Conservation (phyloP, 1,140 invertebrate species). For the Tribolium madens region DNA sequence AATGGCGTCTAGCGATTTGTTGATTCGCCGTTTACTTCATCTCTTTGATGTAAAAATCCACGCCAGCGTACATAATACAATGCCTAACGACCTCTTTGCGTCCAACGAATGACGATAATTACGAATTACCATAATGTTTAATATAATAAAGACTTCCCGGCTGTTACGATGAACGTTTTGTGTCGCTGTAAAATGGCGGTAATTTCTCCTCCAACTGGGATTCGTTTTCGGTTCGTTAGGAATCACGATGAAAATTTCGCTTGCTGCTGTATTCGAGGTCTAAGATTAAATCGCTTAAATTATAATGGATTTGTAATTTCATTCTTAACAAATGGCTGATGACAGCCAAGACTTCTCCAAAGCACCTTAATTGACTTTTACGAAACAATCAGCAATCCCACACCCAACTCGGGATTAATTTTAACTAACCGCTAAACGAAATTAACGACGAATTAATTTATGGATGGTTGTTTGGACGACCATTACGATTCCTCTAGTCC, state of each 20-base stretch:
- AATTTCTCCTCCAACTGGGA: slow-evolving; percentile 54
- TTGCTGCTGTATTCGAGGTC: slow-evolving; percentile 55
- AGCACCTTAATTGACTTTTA: slow-evolving; percentile 54
- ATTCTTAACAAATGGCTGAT: slow-evolving; percentile 49
- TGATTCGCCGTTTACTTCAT: slow-evolving; percentile 48
- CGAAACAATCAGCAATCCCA: slow-evolving; percentile 49
- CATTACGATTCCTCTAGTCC: not conserved
- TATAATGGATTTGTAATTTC: slow-evolving; percentile 60
- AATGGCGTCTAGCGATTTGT: slow-evolving; percentile 8
- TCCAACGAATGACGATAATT: slow-evolving; percentile 54
- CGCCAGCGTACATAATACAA: slow-evolving; percentile 36
- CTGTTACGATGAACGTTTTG: slow-evolving; percentile 50
- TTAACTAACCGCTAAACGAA: not conserved
- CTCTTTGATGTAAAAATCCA: slow-evolving; percentile 44
- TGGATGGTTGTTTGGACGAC: not conserved
- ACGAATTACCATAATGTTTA: slow-evolving; percentile 58
- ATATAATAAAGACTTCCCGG: slow-evolving; percentile 56
- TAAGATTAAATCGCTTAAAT: slow-evolving; percentile 60
- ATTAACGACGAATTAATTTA: not conserved
- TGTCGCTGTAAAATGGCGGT: slow-evolving; percentile 60
- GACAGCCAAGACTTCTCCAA: slow-evolving; percentile 42
- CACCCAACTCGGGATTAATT: not conserved
- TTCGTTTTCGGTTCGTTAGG: slow-evolving; percentile 61
- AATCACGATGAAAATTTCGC: slow-evolving; percentile 57
- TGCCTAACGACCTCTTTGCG: slow-evolving; percentile 50